A percentile compares a stretch with the other conserved stretches of the same genome.
Evolutionary conservation across 2,113 vertebrate species (phyloP).

Genomic region (Lipotes vexillifer): DNA sequence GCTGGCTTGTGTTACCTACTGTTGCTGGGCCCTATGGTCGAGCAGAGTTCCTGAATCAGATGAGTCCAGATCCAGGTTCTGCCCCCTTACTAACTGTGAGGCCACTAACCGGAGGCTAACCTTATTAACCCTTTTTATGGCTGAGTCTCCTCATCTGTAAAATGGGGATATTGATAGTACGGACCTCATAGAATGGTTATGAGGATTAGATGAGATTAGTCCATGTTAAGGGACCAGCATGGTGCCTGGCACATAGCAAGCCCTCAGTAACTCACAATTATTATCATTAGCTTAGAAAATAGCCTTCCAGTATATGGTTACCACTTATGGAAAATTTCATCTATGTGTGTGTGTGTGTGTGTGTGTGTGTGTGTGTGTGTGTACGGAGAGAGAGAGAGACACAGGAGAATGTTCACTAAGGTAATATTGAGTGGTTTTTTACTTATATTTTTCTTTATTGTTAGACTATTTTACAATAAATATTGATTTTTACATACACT

Average conservation of each 20-base stretch:
- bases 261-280: background rate
- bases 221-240: background rate
- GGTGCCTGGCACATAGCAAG: background rate
- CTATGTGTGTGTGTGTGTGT: background rate
- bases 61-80: background rate
- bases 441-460: background rate
- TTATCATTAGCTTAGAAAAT: background rate
- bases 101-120: background rate
- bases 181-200: background rate
- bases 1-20: background rate
- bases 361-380: background rate
- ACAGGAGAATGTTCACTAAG: background rate
- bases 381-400: background rate
- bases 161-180: background rate
- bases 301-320: background rate
- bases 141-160: background rate
- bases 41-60: background rate
- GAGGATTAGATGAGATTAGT: background rate
- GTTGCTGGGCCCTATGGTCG: background rate
- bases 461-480: conserved; percentile 9
- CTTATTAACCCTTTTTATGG: background rate
- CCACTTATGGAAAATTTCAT: background rate
- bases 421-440: background rate
- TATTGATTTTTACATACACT: conserved; percentile 1
- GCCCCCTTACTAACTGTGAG: background rate